These are phyloP conservation scores for Dolichotis patagonum DNA, from an alignment of 2,113 vertebrate genomes.

Conservation along the genomic window DNA sequence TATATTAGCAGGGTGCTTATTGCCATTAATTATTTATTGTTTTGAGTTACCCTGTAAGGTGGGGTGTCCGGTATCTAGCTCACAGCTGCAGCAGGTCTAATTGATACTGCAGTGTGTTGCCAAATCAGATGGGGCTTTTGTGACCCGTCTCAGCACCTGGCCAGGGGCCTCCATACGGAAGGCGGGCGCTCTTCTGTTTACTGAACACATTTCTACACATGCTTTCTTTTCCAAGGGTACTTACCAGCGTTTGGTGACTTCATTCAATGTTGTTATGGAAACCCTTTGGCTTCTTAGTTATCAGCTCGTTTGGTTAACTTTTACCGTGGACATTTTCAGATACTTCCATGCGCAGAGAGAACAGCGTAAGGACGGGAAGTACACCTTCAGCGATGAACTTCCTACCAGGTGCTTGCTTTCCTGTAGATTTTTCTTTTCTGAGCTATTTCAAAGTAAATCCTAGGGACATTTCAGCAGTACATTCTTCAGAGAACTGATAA, in stretches of 20 bases:
- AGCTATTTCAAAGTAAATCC: background rate
- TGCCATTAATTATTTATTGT: slow-evolving; percentile 72
- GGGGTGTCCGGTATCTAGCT: background rate
- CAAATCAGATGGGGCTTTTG: background rate
- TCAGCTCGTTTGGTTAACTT: background rate
- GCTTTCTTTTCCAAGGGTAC: background rate
- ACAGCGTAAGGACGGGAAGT: background rate
- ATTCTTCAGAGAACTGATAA: background rate
- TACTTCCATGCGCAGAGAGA: background rate
- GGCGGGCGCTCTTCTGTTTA: background rate
- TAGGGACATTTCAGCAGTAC: background rate
- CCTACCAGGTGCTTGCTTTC: background rate
- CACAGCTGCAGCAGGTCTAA: background rate
- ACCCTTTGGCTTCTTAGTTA: background rate
- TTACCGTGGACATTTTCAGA: background rate
- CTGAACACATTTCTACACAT: background rate
- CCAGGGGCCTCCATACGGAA: background rate
- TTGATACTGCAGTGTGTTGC: background rate
- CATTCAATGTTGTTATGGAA: slow-evolving; percentile 19
- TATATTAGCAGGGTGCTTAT: slow-evolving; percentile 67
- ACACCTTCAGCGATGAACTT: background rate
- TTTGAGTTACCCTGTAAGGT: slow-evolving; percentile 22
- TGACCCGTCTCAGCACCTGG: background rate
- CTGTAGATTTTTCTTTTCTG: background rate
- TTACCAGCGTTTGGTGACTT: background rate